These are phyloP conservation scores for Ianthella basta DNA, from an alignment of 37 sponge, comb jelly and placozoan species.

Conservation along the genomic window DNA sequence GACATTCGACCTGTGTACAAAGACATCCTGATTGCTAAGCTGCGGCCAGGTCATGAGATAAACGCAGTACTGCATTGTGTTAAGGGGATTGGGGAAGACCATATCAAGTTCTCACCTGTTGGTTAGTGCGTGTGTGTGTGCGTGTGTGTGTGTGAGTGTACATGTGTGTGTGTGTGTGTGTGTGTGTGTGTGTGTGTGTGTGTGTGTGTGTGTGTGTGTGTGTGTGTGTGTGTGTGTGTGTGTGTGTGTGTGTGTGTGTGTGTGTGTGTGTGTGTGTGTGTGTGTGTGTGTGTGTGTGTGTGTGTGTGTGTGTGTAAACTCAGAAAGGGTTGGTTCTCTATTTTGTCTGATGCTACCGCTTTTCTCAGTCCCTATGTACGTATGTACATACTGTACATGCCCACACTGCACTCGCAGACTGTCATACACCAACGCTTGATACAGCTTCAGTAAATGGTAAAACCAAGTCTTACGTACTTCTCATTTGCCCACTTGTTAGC, in stretches of 20 bases:
- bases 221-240: neutral
- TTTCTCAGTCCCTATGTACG: too few species aligned
- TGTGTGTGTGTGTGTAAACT: neutral
- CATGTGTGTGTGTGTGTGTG: constrained; percentile 32
- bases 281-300: neutral
- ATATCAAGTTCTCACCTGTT: constrained; percentile 99
- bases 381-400: too few species aligned
- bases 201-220: constrained; percentile 17
- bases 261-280: neutral
- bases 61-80: constrained; percentile 80
- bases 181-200: constrained; percentile 28
- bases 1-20: constrained; percentile 81
- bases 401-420: too few species aligned
- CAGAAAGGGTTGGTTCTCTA: too few species aligned
- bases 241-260: too few species aligned
- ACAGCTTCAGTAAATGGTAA: too few species aligned
- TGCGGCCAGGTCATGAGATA: constrained; percentile 96
- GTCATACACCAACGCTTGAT: too few species aligned
- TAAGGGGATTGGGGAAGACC: constrained; percentile 95
- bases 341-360: too few species aligned
- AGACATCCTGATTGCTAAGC: constrained; percentile 93
- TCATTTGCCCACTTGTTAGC: too few species aligned
- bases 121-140: constrained; percentile 48
- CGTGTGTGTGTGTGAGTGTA: constrained; percentile 28
- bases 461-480: too few species aligned